Conservation (phyloP, 2,113 vertebrate species). For the Morone saxatilis region DNA sequence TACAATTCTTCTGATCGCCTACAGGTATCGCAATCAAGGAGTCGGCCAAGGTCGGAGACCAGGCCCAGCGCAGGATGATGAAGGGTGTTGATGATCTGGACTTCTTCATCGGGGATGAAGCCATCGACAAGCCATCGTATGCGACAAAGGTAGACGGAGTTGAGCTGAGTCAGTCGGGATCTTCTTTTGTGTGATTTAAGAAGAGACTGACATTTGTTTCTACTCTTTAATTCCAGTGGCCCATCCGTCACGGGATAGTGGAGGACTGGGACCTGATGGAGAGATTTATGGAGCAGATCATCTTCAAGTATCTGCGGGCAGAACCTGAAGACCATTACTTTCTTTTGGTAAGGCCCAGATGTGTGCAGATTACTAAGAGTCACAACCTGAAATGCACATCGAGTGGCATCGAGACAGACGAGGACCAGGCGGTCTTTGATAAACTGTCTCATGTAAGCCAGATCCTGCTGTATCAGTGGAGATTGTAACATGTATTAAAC, state of each 20-base stretch:
- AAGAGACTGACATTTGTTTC: neutral
- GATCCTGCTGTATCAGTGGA: neutral
- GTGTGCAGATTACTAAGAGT: neutral
- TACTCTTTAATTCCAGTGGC: slow-evolving; percentile 86
- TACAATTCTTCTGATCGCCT: neutral
- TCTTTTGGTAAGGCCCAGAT: slow-evolving; percentile 89
- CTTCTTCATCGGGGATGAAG: slow-evolving; percentile 99
- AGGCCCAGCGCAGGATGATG: slow-evolving; percentile 97
- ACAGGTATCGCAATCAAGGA: slow-evolving; percentile 99
- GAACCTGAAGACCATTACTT: slow-evolving; percentile 99
- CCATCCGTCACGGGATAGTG: slow-evolving; percentile 98
- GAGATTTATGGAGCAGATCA: slow-evolving; percentile 99
- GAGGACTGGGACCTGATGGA: slow-evolving; percentile 99
- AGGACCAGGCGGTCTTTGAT: no score
- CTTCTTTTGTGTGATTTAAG: no score
- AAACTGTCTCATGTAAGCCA: neutral
- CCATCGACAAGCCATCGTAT: slow-evolving; percentile 98
- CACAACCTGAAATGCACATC: neutral
- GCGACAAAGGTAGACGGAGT: slow-evolving; percentile 90
- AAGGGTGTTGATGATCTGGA: slow-evolving; percentile 98
- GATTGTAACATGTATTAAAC: neutral
- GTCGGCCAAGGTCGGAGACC: slow-evolving; percentile 97
- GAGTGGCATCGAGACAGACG: neutral
- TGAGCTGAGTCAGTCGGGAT: no score
- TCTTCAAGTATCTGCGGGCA: slow-evolving; percentile 99